Evolutionary conservation across 1,140 invertebrate genomes (phyloP).

Genomic region (Drosophila triauraria): DNA sequence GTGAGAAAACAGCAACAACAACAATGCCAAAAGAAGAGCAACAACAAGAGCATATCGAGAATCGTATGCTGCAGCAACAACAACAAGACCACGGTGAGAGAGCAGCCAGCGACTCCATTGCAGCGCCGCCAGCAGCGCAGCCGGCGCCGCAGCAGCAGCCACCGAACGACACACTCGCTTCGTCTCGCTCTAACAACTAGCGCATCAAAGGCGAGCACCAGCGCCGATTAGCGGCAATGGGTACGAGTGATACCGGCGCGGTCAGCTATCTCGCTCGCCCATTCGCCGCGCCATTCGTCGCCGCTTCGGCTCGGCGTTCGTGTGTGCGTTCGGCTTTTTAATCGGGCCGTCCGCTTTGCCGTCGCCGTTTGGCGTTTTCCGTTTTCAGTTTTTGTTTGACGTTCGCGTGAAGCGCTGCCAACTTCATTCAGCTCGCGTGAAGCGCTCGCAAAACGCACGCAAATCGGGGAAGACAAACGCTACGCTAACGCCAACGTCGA

Average conservation of each 20-base stretch:
- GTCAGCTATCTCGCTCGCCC: slow-evolving; percentile 53
- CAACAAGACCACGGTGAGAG: slow-evolving; percentile 13
- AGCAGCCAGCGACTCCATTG: slow-evolving; percentile 38
- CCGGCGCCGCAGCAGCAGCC: slow-evolving; percentile 36
- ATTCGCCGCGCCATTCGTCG: slow-evolving; percentile 58
- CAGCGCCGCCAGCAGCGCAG: slow-evolving; percentile 41
- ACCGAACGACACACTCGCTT: slow-evolving; percentile 21
- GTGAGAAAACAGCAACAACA: slow-evolving; percentile 13
- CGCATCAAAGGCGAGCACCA: neutral
- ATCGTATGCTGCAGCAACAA: slow-evolving; percentile 11
- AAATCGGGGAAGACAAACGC: slow-evolving; percentile 21
- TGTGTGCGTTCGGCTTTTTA: slow-evolving; percentile 23
- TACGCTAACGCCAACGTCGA: neutral
- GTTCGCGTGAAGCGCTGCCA: slow-evolving; percentile 60
- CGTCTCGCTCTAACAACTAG: slow-evolving; percentile 15
- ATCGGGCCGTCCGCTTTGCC: slow-evolving; percentile 48
- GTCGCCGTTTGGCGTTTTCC: slow-evolving; percentile 56
- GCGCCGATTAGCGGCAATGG: slow-evolving; percentile 22
- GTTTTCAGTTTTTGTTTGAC: slow-evolving; percentile 83
- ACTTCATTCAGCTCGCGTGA: slow-evolving; percentile 54
- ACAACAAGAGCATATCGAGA: slow-evolving; percentile 17
- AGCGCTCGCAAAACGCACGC: slow-evolving; percentile 41
- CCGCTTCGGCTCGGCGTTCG: slow-evolving; percentile 33
- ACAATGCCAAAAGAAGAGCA: slow-evolving; percentile 13
- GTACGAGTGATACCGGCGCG: slow-evolving; percentile 11